Evolutionary conservation across 2,113 vertebrate species (phyloP).

Genomic region (Orycteropus afer): DNA sequence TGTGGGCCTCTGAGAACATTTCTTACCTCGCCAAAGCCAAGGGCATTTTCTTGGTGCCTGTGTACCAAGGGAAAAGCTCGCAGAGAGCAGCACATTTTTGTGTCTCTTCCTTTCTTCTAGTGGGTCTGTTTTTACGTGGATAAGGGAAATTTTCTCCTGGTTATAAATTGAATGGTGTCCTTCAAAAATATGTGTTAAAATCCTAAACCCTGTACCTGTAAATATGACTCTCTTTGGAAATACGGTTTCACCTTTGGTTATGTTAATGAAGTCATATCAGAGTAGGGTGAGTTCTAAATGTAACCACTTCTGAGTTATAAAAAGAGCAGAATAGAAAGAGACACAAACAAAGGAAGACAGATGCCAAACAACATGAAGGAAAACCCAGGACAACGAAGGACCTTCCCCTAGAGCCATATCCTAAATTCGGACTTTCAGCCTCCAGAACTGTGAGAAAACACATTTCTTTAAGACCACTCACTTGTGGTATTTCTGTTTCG

Average conservation of each 20-base stretch:
- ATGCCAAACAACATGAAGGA: neutral
- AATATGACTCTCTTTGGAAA: neutral
- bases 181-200: neutral
- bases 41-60: neutral
- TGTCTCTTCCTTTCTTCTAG: neutral
- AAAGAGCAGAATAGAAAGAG: neutral
- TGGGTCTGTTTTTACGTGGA: neutral
- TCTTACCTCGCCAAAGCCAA: neutral
- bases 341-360: neutral
- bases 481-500: neutral
- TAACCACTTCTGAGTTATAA: neutral
- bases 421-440: neutral
- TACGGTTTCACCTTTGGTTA: neutral
- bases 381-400: neutral
- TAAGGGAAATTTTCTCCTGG: neutral
- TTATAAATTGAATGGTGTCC: too few species aligned
- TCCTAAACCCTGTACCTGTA: neutral
- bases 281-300: neutral
- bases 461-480: neutral
- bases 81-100: neutral
- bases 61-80: neutral
- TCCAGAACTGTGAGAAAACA: neutral
- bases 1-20: neutral
- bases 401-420: neutral
- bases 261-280: neutral